Conservation (phyloP, 2,797 vertebrate genomes). For the Lophura swinhoii region DNA sequence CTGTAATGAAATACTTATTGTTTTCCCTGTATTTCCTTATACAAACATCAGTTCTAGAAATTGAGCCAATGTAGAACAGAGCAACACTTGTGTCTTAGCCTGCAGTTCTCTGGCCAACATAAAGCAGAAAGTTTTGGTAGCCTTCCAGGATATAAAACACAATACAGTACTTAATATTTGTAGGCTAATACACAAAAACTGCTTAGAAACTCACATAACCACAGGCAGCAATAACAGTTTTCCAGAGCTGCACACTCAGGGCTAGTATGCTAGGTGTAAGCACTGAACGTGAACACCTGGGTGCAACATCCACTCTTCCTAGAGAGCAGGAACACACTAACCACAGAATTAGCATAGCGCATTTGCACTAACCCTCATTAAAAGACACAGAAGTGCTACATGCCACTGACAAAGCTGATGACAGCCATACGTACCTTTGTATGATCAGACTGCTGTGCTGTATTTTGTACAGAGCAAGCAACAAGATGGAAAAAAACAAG, state of each 20-base stretch:
- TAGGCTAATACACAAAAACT: background rate
- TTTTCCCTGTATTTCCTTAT: background rate
- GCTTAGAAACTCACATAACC: background rate
- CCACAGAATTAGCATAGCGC: background rate
- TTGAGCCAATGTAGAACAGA: background rate
- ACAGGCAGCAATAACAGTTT: background rate
- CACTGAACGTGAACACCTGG: background rate
- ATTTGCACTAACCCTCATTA: background rate
- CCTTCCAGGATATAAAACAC: constrained; percentile 11
- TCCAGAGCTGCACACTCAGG: background rate
- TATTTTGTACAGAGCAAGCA: background rate
- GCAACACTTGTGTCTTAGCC: background rate
- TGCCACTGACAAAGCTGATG: background rate
- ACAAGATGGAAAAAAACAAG: background rate
- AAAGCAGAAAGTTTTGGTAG: constrained; percentile 5
- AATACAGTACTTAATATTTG: background rate
- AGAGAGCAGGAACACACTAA: background rate
- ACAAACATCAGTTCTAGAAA: background rate
- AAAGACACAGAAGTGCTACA: background rate
- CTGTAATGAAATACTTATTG: background rate
- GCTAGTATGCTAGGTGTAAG: accelerated
- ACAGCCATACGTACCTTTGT: accelerated
- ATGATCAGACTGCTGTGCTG: accelerated
- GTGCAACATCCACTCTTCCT: background rate
- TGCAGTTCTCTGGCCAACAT: background rate